Base-by-base conservation (phyloP, 2,797 vertebrate genomes). In the Podarcis siculus region DNA sequence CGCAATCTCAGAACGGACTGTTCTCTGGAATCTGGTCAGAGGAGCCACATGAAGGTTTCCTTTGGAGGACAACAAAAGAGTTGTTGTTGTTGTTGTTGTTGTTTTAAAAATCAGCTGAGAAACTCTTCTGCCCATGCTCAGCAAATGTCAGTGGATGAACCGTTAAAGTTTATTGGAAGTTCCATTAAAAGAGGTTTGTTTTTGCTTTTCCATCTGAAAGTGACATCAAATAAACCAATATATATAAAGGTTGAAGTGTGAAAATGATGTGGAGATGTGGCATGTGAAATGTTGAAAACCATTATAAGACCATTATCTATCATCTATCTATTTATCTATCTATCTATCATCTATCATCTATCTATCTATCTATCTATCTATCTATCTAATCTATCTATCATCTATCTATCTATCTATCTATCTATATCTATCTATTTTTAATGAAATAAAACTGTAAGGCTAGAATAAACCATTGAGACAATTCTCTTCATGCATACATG, bases 41-140 rank as follows among this genome's bases (percentile, higher is more conserved):
- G 95, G 92, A 95, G 96, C 94, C 95, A 92, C 91, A 95, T 95
- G 96, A 96, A 94, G 95, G 93, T 92, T 95, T 88, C 86, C 94
- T 90, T 55, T 55, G 49, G 15, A 55, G 13, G 49, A 55, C 49
- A 55, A 55, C 93, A 91, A 90, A 95, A 96, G 92, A 94, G 91
- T 42, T 42, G 42, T 9, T 42, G 39, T 39, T 42, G 39, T 39
- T 92, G 91, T 90, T n/a, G 55, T 5, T 61, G 61, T 64, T 64
- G 61, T 64, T 87, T 91, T 94, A 96, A 95, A 95, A 94, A 97
- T 96, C 95, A 95, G 93, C 92, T 95, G 95, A 94, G 93, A 89
- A 95, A 95, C 93, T 95, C 91, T 89, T 93, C 91, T 94, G 93
- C 95, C 95, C 95, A 89, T 94, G 94, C 94, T 94, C 66, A 79